These are phyloP conservation scores for Pelosia muscerda DNA, from an alignment of 2,888 invertebrate species.

Conservation along the genomic window DNA sequence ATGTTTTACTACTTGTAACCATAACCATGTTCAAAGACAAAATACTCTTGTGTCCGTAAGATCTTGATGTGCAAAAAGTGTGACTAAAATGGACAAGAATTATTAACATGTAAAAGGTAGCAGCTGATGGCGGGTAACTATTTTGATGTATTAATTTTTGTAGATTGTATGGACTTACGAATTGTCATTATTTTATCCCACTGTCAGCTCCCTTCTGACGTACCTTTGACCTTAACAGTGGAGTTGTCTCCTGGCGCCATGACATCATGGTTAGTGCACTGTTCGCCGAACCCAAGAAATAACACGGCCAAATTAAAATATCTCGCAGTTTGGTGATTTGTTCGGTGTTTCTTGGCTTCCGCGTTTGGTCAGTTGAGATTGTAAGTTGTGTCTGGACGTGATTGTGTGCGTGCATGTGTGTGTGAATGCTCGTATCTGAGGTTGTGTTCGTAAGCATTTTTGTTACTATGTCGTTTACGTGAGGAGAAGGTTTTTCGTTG, in stretches of 20 bases:
- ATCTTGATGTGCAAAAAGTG: constrained; percentile 37
- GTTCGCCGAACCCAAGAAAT: constrained; percentile 33
- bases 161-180: constrained; percentile 44
- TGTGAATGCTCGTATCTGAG: constrained; percentile 56
- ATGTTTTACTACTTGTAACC: constrained; percentile 36
- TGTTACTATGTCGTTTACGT: constrained; percentile 72
- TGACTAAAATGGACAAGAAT: constrained; percentile 27
- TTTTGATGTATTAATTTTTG: constrained; percentile 55
- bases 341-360: constrained; percentile 41
- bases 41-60: constrained; percentile 5
- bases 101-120: constrained; percentile 31
- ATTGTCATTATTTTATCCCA: constrained; percentile 58
- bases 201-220: constrained; percentile 60
- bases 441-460: constrained; percentile 78
- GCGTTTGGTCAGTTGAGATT: constrained; percentile 47
- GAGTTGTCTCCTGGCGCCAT: constrained; percentile 34
- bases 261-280: constrained; percentile 33
- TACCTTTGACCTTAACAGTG: constrained; percentile 36
- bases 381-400: constrained; percentile 38
- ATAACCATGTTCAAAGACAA: constrained; percentile 27
- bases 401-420: constrained; percentile 38
- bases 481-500: constrained; percentile 72
- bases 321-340: constrained; percentile 28
- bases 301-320: constrained; percentile 32
- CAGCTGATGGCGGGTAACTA: constrained; percentile 45